phyloP scores from a whole-genome alignment of 2,797 vertebrate genomes.

The Linurgus olivaceus region DNA sequence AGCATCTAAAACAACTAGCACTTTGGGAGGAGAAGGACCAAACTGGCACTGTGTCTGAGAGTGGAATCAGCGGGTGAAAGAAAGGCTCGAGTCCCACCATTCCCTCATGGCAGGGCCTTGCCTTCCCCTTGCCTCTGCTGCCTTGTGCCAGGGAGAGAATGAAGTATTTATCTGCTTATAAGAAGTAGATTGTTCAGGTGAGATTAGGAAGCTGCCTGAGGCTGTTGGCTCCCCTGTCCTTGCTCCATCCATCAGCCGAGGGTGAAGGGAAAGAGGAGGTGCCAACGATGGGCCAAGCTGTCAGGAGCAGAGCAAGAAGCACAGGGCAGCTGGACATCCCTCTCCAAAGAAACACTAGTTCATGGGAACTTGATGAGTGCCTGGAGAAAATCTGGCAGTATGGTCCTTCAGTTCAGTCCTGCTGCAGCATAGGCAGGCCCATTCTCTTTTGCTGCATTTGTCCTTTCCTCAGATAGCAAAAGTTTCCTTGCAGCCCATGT shows the following conservation, averaged over 20 bases:
- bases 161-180: background rate
- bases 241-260: background rate
- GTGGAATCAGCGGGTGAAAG: background rate
- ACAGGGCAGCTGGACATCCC: background rate
- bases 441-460: background rate
- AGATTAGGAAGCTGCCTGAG: background rate
- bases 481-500: background rate
- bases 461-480: background rate
- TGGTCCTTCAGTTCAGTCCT: background rate
- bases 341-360: background rate
- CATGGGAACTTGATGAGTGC: background rate
- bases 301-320: background rate
- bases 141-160: background rate
- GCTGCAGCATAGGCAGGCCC: background rate
- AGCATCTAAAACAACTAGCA: background rate
- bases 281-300: rapidly evolving
- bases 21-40: background rate
- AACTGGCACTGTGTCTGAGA: background rate
- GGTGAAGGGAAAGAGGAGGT: background rate
- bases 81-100: rapidly evolving
- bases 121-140: background rate
- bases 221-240: background rate
- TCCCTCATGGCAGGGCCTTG: background rate
- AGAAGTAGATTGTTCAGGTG: background rate
- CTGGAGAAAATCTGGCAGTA: background rate